phyloP scores from a whole-genome alignment of 2,797 vertebrate genomes.

The Poeciliopsis turneri region DNA sequence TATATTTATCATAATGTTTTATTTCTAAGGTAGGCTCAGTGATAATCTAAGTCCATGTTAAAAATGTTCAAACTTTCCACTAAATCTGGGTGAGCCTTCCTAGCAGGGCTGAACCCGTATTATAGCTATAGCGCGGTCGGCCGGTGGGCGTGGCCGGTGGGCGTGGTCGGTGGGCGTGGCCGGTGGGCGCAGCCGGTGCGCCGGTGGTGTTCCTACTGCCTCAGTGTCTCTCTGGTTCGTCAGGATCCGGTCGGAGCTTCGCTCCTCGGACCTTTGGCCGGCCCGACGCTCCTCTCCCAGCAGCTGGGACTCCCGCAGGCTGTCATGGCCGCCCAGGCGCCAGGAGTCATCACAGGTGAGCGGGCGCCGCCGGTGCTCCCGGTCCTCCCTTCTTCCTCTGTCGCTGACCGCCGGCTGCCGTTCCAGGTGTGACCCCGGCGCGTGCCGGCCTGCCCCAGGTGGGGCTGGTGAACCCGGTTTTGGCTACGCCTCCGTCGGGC shows the following conservation, averaged over 20 bases:
- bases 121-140: no score
- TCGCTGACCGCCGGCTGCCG: conserved; percentile 2
- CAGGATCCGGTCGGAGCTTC: conserved; percentile 91
- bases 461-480: conserved; percentile 90
- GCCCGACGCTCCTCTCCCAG: conserved; percentile 87
- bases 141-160: no score
- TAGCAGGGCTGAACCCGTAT: no score
- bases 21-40: no score
- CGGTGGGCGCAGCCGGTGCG: no score
- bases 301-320: conserved; percentile 87
- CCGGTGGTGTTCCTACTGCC: no score
- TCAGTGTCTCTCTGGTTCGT: conserved; percentile 14
- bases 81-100: no score
- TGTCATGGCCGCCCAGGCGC: conserved; percentile 92
- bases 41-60: no score
- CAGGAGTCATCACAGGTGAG: conserved; percentile 92
- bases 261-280: conserved; percentile 86
- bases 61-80: no score
- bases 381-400: conserved; percentile 11
- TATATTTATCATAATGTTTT: no score
- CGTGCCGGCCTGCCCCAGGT: conserved; percentile 89
- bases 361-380: not conserved
- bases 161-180: no score
- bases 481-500: conserved; percentile 85
- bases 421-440: conserved; percentile 88